Percentiles rank a stretch among this genome's conserved stretches.
phyloP scores from a whole-genome alignment of 1,140 invertebrate genomes.

The Mya arenaria region DNA sequence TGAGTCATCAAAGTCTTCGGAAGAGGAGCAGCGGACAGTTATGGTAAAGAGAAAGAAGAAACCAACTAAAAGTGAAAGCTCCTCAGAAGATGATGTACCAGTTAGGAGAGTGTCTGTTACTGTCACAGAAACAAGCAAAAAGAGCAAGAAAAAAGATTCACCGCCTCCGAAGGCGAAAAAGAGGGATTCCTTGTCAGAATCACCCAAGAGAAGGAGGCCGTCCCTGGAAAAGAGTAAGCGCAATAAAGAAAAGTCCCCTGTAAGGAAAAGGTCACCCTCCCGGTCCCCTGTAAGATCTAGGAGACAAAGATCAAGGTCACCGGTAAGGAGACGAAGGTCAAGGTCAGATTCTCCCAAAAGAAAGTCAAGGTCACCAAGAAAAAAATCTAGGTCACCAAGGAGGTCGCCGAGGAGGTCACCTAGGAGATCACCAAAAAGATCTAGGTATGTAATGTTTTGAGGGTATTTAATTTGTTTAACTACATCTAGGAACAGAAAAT shows the following conservation, averaged over 20 bases:
- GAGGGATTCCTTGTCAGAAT: background rate
- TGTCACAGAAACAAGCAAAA: background rate
- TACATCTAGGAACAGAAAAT: too few relatives aligned
- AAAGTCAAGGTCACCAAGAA: constrained; percentile 7
- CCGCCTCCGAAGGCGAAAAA: background rate
- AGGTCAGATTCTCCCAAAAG: constrained; percentile 7
- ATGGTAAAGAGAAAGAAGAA: background rate
- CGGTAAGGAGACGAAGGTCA: background rate
- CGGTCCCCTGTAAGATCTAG: constrained; percentile 1
- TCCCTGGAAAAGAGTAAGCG: background rate
- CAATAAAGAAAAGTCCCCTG: background rate
- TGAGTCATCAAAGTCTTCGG: background rate
- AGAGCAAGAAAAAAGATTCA: background rate
- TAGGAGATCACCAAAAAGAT: background rate
- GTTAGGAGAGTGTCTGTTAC: background rate
- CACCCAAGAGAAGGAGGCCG: background rate
- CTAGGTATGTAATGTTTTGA: too few relatives aligned
- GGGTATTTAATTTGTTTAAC: too few relatives aligned
- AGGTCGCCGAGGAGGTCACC: constrained; percentile 47
- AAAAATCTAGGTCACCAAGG: constrained; percentile 18
- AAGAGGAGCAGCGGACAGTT: background rate
- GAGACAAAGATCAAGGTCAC: constrained; percentile 18
- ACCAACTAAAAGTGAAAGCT: background rate
- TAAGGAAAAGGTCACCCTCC: background rate
- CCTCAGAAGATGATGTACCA: background rate